Evolutionary conservation across 1,140 invertebrate species (phyloP).

Genomic region (Calliphora vicina): DNA sequence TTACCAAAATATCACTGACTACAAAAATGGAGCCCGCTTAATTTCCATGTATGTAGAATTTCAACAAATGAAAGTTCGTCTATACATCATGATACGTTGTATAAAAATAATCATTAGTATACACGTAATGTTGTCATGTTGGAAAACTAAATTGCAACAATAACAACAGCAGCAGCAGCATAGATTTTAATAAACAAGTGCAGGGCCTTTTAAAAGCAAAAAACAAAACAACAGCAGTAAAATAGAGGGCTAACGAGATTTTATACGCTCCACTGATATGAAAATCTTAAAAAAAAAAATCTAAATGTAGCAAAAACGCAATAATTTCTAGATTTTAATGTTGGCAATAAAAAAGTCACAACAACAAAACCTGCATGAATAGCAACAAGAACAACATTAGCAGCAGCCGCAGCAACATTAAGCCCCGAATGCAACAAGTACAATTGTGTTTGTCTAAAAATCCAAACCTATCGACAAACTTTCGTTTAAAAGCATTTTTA

Average conservation of each 20-base stretch:
- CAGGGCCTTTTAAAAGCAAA: constrained; percentile 2
- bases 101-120: constrained; percentile 4
- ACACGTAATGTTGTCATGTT: constrained; percentile 13
- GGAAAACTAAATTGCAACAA: neutral
- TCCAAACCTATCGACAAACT: too few relatives aligned
- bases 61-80: too few relatives aligned
- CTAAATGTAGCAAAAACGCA: neutral
- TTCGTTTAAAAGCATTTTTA: too few relatives aligned
- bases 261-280: constrained; percentile 1
- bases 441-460: too few relatives aligned
- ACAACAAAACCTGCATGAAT: neutral
- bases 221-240: neutral
- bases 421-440: neutral
- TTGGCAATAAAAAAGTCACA: neutral
- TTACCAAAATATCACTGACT: too few relatives aligned
- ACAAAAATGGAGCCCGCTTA: too few relatives aligned
- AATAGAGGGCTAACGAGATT: constrained; percentile 27
- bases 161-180: neutral
- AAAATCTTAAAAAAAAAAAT: too few relatives aligned
- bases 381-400: neutral
- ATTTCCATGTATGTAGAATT: too few relatives aligned
- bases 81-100: neutral
- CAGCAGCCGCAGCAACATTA: neutral
- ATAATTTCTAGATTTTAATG: neutral
- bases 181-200: neutral